Evolutionary conservation across 2,113 vertebrate genomes (phyloP), one percentile per base, ranked within the genome.

Genomic region (Gobio gobio): DNA sequence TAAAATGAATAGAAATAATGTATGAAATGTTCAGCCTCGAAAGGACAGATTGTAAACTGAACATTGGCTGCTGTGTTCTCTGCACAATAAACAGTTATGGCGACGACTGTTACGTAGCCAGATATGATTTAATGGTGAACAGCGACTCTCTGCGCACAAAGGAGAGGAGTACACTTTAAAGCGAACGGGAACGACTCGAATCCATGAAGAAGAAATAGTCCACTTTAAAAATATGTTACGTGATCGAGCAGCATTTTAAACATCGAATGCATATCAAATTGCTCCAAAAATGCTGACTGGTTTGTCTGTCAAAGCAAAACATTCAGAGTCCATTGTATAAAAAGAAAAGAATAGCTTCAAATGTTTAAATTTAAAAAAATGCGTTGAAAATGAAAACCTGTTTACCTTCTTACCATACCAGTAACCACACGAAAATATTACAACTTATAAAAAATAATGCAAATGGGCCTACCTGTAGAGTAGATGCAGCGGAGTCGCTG

Each of bases 401-500:
- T 29, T 33, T 16, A 16, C 24, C 13, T 51, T 51, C 49, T 16
- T 51, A 13, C 49, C 49, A 51, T 51, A 14, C 14, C 49, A 51
- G 24, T 29, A 64, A 64, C 63, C 33, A 18, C 24, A 16, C 10
- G 63, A 64, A 64, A 64, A 40, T 6, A 33, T 16, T 2, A 7
- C 24, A 33, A 16, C 14, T 33, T 10, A 29, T 33, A 3, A 29
- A 33, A 5, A 64, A 16, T 13, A 29, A 64, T 16, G 2, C 16
- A 29, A 4, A 36, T 9, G 4, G 59, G 33, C 85, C 59, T 68
- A 83, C 86, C 82, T 87, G 86, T 56, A 87, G 24, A 36, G 90
- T 91, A 13, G 90, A 91, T 0, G 87, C 83, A 1, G 89, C 87
- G 22, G 90, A 90, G 43, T 87, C 89, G n/a, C 89, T 91, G 47